Evolutionary conservation across 1,140 invertebrate species (phyloP), one percentile per base, ranked within the genome.

Genomic region (Lordiphosa stackelbergi): DNA sequence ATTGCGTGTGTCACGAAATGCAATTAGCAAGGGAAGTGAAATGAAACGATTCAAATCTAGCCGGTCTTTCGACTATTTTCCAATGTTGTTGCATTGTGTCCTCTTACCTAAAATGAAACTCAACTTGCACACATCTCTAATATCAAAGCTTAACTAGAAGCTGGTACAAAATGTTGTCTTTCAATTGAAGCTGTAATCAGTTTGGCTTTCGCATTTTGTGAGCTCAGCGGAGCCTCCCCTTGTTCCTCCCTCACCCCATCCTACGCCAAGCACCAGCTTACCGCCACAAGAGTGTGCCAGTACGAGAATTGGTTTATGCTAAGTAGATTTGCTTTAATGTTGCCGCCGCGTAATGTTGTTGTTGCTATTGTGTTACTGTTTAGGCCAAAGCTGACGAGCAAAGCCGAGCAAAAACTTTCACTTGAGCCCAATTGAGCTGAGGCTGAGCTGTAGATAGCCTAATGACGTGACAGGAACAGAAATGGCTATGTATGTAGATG

Each of bases 281-380:
- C 28, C 28, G 28, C 28, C 28, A 36, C 48, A 16, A 11, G 40
- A 16, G 13, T 16, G 6, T 19, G 13, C 16, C 12, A 10, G 13
- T 64, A 36, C 53, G 61, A 28, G 73, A 77, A 78, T 77, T 77
- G 74, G 73, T 77, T 78, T 78, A 78, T 78, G 74, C 51, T 78
- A 78, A 78, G 73, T 79, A 73, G 73, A 78, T 78, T 78, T 78
- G 41, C 60, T 48, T 47, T 68, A 73, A 78, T 73, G 73, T 78
- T 48, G 38, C 40, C 45, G n/a, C n/a, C 8, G 53, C 46, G 56
- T 7, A 37, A 16, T 11, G 5, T 11, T 55, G 56, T n/a, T 41
- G 16, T n/a, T 47, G 54, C 24, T 37, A 12, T 31, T 47, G 35
- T 53, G 51, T 38, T 54, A 13, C 11, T 53, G 47, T 42, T 49